phyloP scores from a whole-genome alignment of 2,797 vertebrate species.

The Pangasius larnaudii region DNA sequence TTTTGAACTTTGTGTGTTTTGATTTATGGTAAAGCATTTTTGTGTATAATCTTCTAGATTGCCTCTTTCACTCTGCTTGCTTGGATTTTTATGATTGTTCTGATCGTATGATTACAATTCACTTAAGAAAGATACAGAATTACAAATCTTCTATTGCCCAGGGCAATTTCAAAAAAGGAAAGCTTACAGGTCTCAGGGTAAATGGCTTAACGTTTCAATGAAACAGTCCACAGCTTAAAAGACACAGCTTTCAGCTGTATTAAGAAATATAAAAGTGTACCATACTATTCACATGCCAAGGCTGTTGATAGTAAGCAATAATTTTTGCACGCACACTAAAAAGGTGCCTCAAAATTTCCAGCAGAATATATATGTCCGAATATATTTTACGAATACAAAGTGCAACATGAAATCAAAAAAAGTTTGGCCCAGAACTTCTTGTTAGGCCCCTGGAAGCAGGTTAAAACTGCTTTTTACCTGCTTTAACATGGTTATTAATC shows the following conservation, averaged over 20 bases:
- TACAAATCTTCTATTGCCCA: not conserved
- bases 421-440: not conserved
- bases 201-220: not conserved
- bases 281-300: not conserved
- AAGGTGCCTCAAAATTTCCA: not conserved
- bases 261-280: not conserved
- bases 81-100: not conserved
- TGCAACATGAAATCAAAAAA: not conserved
- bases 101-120: not conserved
- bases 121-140: not conserved
- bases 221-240: conserved; percentile 4
- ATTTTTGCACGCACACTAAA: not conserved
- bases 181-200: not conserved
- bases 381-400: not conserved
- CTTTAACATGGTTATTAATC: not conserved
- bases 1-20: not conserved
- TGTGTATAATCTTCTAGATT: not conserved
- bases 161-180: not conserved
- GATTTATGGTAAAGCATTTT: not conserved
- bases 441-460: not conserved
- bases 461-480: not conserved
- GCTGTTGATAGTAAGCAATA: too few relatives aligned
- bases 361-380: not conserved
- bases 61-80: not conserved
- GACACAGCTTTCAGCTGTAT: not conserved